Percentiles rank a stretch among this genome's conserved stretches.
phyloP scores from a whole-genome alignment of 2,888 invertebrate species.

The Choreutis nemorana region DNA sequence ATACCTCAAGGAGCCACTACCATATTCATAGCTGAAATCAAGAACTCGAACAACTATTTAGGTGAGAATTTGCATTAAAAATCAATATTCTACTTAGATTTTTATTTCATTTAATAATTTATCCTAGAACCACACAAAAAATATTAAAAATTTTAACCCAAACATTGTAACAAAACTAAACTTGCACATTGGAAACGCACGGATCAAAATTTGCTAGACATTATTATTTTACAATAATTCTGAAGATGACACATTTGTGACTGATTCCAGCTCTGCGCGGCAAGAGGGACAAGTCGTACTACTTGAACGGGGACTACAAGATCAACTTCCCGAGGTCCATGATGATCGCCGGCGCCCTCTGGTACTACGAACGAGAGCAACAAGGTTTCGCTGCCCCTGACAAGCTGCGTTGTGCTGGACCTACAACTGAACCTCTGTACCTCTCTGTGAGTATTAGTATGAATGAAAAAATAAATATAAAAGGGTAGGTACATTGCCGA shows the following conservation, averaged over 20 bases:
- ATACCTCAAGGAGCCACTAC: conserved; percentile 95
- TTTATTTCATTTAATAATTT: not conserved
- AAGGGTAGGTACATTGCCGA: not conserved
- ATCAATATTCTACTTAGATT: not conserved
- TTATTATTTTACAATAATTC: no score
- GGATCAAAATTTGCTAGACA: no score
- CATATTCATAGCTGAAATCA: conserved; percentile 79
- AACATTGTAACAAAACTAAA: conserved; percentile 1
- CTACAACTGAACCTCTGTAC: conserved; percentile 88
- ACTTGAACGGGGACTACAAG: conserved; percentile 93
- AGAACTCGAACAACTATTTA: conserved; percentile 88
- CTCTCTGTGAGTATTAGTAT: conserved; percentile 70
- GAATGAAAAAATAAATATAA: not conserved
- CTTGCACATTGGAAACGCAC: no score
- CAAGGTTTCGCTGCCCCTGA: conserved; percentile 87
- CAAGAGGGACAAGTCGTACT: conserved; percentile 83
- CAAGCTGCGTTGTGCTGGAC: conserved; percentile 82
- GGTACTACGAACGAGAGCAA: conserved; percentile 87
- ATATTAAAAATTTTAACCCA: conserved; percentile 7
- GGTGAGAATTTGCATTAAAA: conserved; percentile 63
- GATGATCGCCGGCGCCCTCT: conserved; percentile 82
- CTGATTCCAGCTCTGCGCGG: conserved; percentile 74
- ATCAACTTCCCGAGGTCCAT: conserved; percentile 88
- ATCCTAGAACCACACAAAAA: not conserved
- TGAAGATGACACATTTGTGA: no score